These are phyloP conservation scores for Drosophila arizonae DNA, from an alignment of 1,140 invertebrate species.

Conservation along the genomic window DNA sequence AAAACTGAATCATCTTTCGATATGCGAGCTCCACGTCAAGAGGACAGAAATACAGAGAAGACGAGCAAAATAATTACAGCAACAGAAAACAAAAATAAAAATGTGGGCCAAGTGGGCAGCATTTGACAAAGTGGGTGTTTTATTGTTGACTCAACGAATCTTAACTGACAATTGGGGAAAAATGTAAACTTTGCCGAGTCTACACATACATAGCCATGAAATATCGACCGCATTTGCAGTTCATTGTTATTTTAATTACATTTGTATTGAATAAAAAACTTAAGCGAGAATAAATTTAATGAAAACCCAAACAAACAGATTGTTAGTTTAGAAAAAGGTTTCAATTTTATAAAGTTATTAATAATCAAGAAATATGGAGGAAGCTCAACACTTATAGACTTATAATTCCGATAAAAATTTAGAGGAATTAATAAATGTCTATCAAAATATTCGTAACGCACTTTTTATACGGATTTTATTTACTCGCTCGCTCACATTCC, in stretches of 20 bases:
- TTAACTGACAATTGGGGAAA: not conserved
- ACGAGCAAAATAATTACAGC: slow-evolving; percentile 1
- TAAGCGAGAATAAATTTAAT: no score
- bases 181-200: not conserved
- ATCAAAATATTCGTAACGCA: no score
- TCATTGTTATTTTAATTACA: not conserved
- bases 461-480: no score
- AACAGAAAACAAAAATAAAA: slow-evolving; percentile 3
- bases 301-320: no score
- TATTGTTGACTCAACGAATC: not conserved
- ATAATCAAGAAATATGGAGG: no score
- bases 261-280: no score
- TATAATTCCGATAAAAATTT: no score
- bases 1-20: slow-evolving; percentile 26
- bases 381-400: no score
- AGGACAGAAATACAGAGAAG: not conserved
- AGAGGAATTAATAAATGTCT: no score
- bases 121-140: slow-evolving; percentile 22
- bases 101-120: slow-evolving; percentile 43
- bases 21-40: slow-evolving; percentile 1
- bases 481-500: no score
- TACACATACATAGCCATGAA: not conserved
- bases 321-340: no score
- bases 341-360: no score
- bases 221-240: not conserved